These are phyloP conservation scores for Muschampia staudingeri DNA, from an alignment of 2,888 invertebrate genomes.

Conservation along the genomic window DNA sequence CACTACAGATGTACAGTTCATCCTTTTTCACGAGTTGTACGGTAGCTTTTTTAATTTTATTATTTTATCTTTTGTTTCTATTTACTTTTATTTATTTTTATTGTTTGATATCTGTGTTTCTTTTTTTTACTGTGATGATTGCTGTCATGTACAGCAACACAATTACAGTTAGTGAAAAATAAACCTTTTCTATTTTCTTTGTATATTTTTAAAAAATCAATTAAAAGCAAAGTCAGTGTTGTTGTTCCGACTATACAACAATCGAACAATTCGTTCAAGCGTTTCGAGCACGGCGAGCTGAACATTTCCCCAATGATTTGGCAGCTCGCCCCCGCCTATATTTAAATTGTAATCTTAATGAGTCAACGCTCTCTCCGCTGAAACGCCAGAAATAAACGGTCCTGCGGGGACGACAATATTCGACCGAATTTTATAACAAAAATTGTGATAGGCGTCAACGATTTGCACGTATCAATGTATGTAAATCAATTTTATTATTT, in stretches of 20 bases:
- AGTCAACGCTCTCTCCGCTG: conserved; percentile 89
- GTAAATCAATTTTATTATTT: background rate
- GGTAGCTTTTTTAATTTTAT: too few relatives aligned
- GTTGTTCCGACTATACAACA: conserved; percentile 72
- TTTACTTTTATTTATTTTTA: too few relatives aligned
- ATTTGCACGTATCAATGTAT: background rate
- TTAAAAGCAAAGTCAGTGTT: background rate
- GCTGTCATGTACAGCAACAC: too few relatives aligned
- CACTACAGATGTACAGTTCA: too few relatives aligned
- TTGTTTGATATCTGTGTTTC: too few relatives aligned
- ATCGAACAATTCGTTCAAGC: conserved; percentile 77
- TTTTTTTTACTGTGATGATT: too few relatives aligned
- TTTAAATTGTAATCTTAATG: conserved; percentile 90
- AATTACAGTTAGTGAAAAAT: too few relatives aligned
- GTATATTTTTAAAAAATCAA: background rate
- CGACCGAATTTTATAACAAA: conserved; percentile 74
- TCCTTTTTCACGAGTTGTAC: too few relatives aligned
- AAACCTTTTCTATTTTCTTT: background rate
- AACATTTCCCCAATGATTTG: conserved; percentile 89
- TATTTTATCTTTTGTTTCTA: too few relatives aligned
- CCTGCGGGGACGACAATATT: conserved; percentile 82
- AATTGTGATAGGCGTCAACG: background rate
- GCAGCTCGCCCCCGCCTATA: conserved; percentile 89
- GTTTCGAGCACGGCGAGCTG: conserved; percentile 74
- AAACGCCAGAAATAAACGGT: conserved; percentile 87